Percentiles rank a stretch among this genome's conserved stretches.
Evolutionary conservation across 2,113 vertebrate species (phyloP).

Genomic region (Colistium nudipinnis): DNA sequence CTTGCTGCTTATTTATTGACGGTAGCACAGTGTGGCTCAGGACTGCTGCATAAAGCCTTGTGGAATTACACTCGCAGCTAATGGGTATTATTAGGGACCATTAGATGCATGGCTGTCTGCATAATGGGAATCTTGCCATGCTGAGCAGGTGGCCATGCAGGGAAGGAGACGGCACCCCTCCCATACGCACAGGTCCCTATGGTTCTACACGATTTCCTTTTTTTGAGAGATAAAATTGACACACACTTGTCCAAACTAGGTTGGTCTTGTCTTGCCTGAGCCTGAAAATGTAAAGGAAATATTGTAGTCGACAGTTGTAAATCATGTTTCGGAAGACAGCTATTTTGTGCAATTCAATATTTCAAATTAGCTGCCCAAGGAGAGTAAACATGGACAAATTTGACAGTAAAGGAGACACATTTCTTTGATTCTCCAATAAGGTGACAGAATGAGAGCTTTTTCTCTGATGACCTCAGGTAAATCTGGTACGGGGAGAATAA

Average conservation of each 20-base stretch:
- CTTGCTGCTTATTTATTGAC: constrained; percentile 9
- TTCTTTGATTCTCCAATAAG: background rate
- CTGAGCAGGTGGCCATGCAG: constrained; percentile 78
- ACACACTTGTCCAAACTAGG: constrained; percentile 35
- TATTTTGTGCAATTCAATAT: background rate
- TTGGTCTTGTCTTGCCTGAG: too few species aligned
- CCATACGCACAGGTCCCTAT: constrained; percentile 76
- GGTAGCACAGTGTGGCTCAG: constrained; percentile 7
- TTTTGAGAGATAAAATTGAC: constrained; percentile 34
- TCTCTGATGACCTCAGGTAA: background rate
- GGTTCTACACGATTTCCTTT: constrained; percentile 65
- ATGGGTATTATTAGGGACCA: constrained; percentile 74
- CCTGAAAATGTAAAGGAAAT: too few species aligned
- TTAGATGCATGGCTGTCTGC: constrained; percentile 71
- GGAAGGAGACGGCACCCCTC: constrained; percentile 67
- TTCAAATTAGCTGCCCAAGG: background rate
- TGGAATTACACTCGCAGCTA: constrained; percentile 62
- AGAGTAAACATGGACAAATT: background rate
- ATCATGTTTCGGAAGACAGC: background rate
- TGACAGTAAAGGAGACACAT: constrained; percentile 5
- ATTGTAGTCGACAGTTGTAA: too few species aligned
- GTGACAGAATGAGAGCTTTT: background rate
- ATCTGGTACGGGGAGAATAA: background rate
- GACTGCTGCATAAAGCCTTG: constrained; percentile 25
- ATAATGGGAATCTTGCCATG: constrained; percentile 77